Evolutionary conservation across 2,797 vertebrate genomes (phyloP), one percentile per base, ranked within the genome.

Genomic region (Protonibea diacanthus): DNA sequence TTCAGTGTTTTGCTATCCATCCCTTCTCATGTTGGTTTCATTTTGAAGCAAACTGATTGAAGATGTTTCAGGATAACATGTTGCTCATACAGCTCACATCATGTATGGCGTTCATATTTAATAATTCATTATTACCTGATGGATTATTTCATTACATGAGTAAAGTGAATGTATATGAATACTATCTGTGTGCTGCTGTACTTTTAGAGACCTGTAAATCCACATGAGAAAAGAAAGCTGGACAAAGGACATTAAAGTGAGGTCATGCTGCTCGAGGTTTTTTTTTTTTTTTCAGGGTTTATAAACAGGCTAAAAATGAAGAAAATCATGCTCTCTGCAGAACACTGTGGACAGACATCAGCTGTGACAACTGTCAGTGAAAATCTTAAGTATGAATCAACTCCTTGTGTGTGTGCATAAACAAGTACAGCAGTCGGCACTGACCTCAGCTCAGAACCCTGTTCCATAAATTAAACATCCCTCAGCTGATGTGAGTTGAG

Each of bases 401-500:
- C 2, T 8, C 12, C 38, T 42, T 17, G n/a, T 10, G 40, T 61
- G 33, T 27, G 12, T 11, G 68, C 15, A 48, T 17, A 18, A 66
- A 45, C 64, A 55, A 4, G 23, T 5, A 13, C 27, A 42, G 47
- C 1, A 68, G 67, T 40, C 56, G 51, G 51, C 27, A 13, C 10
- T 55, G 58, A 73, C 57, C 45, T 57, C 27, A 65, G 38, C 44
- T 66, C 14, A 58, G 18, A 48, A 23, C 47, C 8, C 5, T 1
- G 48, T 2, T 25, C 7, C n/a, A 72, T 72, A 9, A 71, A 63
- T 79, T 0, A 72, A 76, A 79, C 17, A 44, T 65, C 23, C 20
- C 33, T 40, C 2, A 1, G 1, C 63, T 59, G 58, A 40, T 3
- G 9, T 29, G 58, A 52, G 8, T 13, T 1, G 0, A 27, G 27